Evolutionary conservation across 1,140 invertebrate species (phyloP).

Genomic region (Ceratina australensis): DNA sequence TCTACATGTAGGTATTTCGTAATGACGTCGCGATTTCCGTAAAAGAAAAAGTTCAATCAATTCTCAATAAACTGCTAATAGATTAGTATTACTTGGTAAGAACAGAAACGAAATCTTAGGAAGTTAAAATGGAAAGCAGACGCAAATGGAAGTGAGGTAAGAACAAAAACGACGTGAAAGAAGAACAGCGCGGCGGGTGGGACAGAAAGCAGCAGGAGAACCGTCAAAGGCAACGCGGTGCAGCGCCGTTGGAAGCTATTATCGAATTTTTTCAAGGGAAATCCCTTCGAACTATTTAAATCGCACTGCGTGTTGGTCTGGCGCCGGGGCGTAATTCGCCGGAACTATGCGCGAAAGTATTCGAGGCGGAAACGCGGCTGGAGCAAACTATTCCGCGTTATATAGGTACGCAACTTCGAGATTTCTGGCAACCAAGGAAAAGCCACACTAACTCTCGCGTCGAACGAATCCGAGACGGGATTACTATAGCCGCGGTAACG

Average conservation of each 20-base stretch:
- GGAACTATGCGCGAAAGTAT: conserved; percentile 62
- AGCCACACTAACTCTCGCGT: conserved; percentile 54
- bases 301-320: conserved; percentile 44
- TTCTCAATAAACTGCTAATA: too few relatives aligned
- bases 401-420: conserved; percentile 45
- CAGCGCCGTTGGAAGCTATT: conserved; percentile 32
- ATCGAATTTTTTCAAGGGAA: conserved; percentile 53
- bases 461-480: conserved; percentile 51
- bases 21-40: too few relatives aligned
- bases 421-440: conserved; percentile 54
- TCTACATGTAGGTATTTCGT: too few relatives aligned
- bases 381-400: conserved; percentile 57
- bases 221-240: conserved; percentile 32
- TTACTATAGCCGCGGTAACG: conserved; percentile 53
- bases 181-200: background rate
- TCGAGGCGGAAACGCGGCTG: conserved; percentile 46
- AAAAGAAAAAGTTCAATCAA: too few relatives aligned
- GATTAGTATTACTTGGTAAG: background rate
- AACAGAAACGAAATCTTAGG: background rate
- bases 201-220: background rate
- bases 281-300: conserved; percentile 64
- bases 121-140: background rate
- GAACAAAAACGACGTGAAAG: too few relatives aligned
- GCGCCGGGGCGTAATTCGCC: conserved; percentile 47
- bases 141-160: background rate